Evolutionary conservation across 2,113 vertebrate genomes (phyloP), one percentile per base, ranked within the genome.

Genomic region (Labeo rohita): DNA sequence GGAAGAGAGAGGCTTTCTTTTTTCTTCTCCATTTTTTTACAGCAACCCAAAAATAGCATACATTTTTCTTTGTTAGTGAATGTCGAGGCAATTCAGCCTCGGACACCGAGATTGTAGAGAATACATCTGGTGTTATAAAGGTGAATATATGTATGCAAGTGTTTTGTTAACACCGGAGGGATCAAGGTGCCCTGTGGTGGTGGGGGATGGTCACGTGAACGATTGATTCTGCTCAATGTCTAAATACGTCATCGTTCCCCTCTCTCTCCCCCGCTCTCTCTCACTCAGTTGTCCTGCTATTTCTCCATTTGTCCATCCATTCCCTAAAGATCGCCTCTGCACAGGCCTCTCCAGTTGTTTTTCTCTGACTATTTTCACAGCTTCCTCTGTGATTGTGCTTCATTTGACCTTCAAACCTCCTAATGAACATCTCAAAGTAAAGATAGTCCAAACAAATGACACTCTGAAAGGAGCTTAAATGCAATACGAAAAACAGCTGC

Each of bases 21-120:
- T 50, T 75, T 77, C 1, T 54, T 52, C 23, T 23, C 6, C 3
- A n/a, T 9, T 85, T 85, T 80, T 87, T 85, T 59, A 68, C 56
- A 79, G 86, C 49, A 88, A 68, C 78, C 83, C 78, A 82, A 85
- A 86, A 84, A 88, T 85, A 84, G 85, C 85, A 72, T 34, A 77
- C 85, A 88, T 91, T 91, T 85, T 72, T 91, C 88, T 91, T 85
- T 86, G 72, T 88, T 88, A 89, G 83, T 87, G 80, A 52, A 78
- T 8, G 87, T 88, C 61, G 88, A 88, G 87, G 88, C 85, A 84
- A 70, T 84, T 88, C 80, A 73, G 61, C 21, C 72, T 87, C 65
- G 16, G 9, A 88, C 74, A 86, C 39, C 63, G 39, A 76, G 54
- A 77, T 76, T 80, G 76, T 73, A 61, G 79, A n/a, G 66, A 18